Conservation (phyloP, 1,140 invertebrate species). For the Euglossa dilemma region DNA sequence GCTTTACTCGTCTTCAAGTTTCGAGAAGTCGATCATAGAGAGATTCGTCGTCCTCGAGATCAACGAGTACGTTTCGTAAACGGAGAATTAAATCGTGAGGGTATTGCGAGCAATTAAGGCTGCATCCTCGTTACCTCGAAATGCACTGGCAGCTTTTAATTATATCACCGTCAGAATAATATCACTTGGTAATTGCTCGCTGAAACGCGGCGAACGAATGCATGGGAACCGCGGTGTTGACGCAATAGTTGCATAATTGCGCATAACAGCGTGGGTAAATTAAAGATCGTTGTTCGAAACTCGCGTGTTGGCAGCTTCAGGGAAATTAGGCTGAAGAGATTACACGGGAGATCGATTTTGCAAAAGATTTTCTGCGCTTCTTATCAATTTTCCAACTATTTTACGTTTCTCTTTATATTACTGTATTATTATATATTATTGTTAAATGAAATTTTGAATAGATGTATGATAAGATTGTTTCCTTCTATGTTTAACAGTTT, state of each 20-base stretch:
- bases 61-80: neutral
- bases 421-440: too few relatives aligned
- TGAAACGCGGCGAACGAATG: neutral
- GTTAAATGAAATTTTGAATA: too few relatives aligned
- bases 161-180: neutral
- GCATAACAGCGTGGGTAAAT: neutral
- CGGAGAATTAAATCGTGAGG: neutral
- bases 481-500: too few relatives aligned
- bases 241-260: conserved; percentile 3
- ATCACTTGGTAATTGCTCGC: conserved; percentile 3
- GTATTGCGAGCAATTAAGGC: neutral
- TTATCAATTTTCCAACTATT: too few relatives aligned
- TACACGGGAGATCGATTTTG: neutral
- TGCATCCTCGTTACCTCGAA: neutral
- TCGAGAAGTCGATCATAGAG: too few relatives aligned
- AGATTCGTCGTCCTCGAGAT: neutral
- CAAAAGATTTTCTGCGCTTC: neutral
- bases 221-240: neutral
- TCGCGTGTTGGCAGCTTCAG: neutral
- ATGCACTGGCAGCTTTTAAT: conserved; percentile 9
- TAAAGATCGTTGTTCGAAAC: neutral
- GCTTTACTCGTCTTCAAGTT: too few relatives aligned
- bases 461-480: too few relatives aligned
- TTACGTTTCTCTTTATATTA: too few relatives aligned
- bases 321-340: neutral